Evolutionary conservation across 2,797 vertebrate species (phyloP).

Genomic region (Mormyrus proboscirostris): DNA sequence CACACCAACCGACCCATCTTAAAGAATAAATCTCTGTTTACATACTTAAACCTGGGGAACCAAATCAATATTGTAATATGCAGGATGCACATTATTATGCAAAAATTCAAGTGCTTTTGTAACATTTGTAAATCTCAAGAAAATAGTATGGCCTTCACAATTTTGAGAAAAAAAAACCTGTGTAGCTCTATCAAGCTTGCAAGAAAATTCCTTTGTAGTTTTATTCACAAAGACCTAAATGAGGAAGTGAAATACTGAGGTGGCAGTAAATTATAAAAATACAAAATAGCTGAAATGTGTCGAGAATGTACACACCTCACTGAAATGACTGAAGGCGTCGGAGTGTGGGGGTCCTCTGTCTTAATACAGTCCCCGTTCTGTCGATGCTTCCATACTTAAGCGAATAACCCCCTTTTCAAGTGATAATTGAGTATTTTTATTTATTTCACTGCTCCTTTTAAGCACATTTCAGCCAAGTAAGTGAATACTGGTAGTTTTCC

Average conservation of each 20-base stretch:
- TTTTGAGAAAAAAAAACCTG: background rate
- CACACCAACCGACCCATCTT: background rate
- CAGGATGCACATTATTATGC: conserved; percentile 35
- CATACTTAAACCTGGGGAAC: background rate
- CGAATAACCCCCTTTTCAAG: background rate
- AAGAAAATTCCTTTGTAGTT: background rate
- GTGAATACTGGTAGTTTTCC: background rate
- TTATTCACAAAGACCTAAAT: conserved; percentile 5
- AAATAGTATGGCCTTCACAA: conserved; percentile 33
- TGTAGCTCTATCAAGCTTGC: background rate
- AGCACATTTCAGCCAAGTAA: background rate
- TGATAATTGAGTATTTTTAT: background rate
- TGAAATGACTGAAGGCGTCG: background rate
- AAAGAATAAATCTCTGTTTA: conserved; percentile 2
- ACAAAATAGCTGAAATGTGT: conserved; percentile 7
- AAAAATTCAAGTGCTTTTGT: conserved; percentile 28
- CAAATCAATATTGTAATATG: background rate
- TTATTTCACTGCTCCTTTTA: background rate
- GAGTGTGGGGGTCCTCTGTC: background rate
- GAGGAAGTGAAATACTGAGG: background rate
- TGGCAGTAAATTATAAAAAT: background rate
- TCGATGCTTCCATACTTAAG: background rate
- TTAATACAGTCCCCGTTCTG: background rate
- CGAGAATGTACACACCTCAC: background rate
- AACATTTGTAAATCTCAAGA: conserved; percentile 37